Evolutionary conservation across 2,113 vertebrate species (phyloP).

Genomic region (Puntigrus tetrazona): DNA sequence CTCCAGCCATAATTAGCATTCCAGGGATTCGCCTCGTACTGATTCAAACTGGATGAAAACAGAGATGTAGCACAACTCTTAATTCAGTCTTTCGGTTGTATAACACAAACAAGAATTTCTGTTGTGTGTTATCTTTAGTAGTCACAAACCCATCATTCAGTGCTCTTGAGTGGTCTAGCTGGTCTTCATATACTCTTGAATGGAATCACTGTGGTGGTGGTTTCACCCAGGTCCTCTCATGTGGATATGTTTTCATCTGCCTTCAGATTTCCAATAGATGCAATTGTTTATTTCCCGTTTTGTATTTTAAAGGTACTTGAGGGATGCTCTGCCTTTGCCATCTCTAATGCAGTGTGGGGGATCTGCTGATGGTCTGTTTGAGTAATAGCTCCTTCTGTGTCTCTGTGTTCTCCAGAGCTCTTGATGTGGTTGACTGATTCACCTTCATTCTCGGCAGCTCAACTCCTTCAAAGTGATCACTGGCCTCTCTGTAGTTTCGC

Average conservation of each 20-base stretch:
- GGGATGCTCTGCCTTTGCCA: background rate
- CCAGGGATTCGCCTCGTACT: background rate
- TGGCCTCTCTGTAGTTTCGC: background rate
- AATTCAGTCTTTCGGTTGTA: no score
- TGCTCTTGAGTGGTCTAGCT: background rate
- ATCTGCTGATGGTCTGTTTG: background rate
- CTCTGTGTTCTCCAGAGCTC: background rate
- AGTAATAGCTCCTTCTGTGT: background rate
- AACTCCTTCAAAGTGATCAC: background rate
- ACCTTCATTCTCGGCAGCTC: background rate
- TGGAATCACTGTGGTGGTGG: background rate
- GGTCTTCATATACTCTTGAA: background rate
- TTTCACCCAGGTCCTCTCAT: background rate
- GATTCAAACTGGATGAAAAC: background rate
- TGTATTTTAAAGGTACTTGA: background rate
- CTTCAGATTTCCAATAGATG: background rate
- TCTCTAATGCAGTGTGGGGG: background rate
- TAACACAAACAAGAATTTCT: background rate
- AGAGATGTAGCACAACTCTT: background rate
- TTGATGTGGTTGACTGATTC: slow-evolving; percentile 20
- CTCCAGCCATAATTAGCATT: slow-evolving; percentile 22
- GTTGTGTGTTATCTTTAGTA: background rate
- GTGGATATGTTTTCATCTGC: background rate
- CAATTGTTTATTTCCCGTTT: background rate
- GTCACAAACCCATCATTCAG: background rate